These are phyloP conservation scores for Drosophila pseudoobscura DNA, from an alignment of 1,140 invertebrate genomes.

Conservation along the genomic window DNA sequence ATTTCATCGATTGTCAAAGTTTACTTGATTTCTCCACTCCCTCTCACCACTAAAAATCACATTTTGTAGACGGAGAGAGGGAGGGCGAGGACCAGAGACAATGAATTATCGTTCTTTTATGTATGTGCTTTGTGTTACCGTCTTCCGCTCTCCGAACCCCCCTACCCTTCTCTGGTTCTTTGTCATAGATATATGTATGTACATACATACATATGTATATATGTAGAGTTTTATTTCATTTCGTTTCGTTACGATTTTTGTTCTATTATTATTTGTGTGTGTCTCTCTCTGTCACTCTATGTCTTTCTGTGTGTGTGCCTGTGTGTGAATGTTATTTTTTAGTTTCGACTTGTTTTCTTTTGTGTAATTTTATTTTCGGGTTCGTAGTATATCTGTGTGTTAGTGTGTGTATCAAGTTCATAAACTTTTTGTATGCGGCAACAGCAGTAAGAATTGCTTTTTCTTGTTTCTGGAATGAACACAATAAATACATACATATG, in stretches of 20 bases:
- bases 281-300: conserved; percentile 44
- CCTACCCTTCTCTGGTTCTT: neutral
- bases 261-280: conserved; percentile 77
- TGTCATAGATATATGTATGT: conserved; percentile 43
- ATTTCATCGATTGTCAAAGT: conserved; percentile 31
- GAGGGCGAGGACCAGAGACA: conserved; percentile 35
- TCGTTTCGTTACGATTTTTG: conserved; percentile 80
- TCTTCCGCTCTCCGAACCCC: conserved; percentile 3
- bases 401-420: conserved; percentile 68
- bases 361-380: conserved; percentile 78
- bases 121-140: conserved; percentile 38
- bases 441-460: conserved; percentile 79
- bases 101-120: conserved; percentile 52
- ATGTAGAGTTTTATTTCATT: conserved; percentile 72
- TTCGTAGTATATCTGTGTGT: conserved; percentile 28
- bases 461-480: conserved; percentile 63
- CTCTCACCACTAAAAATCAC: conserved; percentile 4
- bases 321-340: conserved; percentile 71
- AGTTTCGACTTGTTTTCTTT: conserved; percentile 81
- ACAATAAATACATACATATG: conserved; percentile 52
- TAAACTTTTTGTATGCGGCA: conserved; percentile 62
- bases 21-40: conserved; percentile 27
- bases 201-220: too few species aligned
- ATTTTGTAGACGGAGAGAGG: conserved; percentile 19
- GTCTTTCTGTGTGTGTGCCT: conserved; percentile 38